Evolutionary conservation across 2,113 vertebrate species (phyloP).

Genomic region (Strigops habroptila): DNA sequence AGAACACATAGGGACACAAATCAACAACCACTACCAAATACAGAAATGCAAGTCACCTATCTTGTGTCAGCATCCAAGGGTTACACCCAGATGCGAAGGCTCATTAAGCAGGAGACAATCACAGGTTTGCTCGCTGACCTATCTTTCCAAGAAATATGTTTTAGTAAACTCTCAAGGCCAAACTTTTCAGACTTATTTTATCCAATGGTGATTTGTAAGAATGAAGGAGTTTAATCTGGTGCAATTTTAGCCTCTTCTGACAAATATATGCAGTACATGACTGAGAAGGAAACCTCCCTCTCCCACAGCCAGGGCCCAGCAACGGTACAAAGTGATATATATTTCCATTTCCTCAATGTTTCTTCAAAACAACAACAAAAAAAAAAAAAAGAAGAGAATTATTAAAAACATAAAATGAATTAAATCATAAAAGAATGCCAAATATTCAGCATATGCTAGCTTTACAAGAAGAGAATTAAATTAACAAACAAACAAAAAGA

Average conservation of each 20-base stretch:
- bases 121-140: not conserved
- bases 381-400: not conserved
- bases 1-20: not conserved
- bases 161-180: not conserved
- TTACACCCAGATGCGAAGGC: not conserved
- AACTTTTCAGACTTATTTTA: not conserved
- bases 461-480: not conserved
- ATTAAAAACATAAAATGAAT: not conserved
- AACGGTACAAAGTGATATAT: not conserved
- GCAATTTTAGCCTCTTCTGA: not conserved
- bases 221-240: not conserved
- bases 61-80: not conserved
- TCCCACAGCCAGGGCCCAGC: not conserved
- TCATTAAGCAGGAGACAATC: not conserved
- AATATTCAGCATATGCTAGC: not conserved
- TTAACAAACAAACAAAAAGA: not conserved
- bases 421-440: not conserved
- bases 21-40: not conserved
- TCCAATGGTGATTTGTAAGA: not conserved
- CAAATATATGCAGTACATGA: not conserved
- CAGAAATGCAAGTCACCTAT: rapidly evolving
- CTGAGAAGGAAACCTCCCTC: not conserved
- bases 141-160: not conserved
- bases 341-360: not conserved
- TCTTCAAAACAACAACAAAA: not conserved